phyloP scores from a whole-genome alignment of 2,888 invertebrate species.

The Catocala fraxini region DNA sequence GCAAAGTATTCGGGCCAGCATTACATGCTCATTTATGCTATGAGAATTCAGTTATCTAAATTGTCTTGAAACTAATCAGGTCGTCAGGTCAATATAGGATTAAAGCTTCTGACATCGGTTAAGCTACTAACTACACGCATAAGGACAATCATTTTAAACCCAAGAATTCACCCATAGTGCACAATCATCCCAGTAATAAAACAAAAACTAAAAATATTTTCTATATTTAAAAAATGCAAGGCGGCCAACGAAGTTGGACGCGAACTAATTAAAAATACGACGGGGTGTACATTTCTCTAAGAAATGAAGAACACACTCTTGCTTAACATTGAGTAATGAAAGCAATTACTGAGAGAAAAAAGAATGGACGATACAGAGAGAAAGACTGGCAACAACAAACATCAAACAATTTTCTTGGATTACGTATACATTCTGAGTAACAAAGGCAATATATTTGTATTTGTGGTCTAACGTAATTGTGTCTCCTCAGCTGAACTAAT shows the following conservation, averaged over 20 bases:
- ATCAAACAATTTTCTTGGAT: conserved; percentile 1
- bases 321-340: conserved; percentile 37
- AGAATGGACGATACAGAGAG: conserved; percentile 5
- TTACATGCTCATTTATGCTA: too few relatives aligned
- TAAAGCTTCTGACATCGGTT: too few relatives aligned
- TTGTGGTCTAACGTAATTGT: background rate
- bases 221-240: conserved; percentile 21
- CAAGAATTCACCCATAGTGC: background rate
- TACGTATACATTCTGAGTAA: background rate
- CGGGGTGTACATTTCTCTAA: conserved; percentile 21
- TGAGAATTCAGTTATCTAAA: too few relatives aligned
- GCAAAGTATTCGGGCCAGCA: too few relatives aligned
- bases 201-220: background rate
- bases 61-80: too few relatives aligned
- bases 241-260: conserved; percentile 10
- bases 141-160: too few relatives aligned
- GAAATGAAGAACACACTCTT: conserved; percentile 25
- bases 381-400: conserved; percentile 9
- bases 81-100: too few relatives aligned
- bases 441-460: background rate
- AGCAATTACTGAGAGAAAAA: conserved; percentile 33
- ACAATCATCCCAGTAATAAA: background rate
- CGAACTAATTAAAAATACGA: conserved; percentile 44
- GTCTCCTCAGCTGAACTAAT: background rate
- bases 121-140: too few relatives aligned